Base-by-base conservation (phyloP, 2,113 vertebrate species). In the Cranoglanis bouderius region DNA sequence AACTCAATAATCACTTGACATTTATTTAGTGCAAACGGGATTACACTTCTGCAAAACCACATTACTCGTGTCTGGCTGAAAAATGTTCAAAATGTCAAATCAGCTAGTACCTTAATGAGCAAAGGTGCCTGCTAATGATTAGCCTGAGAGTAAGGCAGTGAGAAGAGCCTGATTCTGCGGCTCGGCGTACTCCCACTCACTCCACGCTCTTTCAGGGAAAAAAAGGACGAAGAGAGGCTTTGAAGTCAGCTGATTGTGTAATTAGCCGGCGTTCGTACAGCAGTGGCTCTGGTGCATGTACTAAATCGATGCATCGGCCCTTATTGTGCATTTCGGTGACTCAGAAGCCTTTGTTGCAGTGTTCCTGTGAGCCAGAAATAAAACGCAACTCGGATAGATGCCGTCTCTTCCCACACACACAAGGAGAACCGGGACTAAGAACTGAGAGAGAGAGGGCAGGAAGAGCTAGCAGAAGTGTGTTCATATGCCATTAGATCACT, bases 351-450 rank as follows among this genome's bases (percentile, higher is more conserved):
- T 89, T 91, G 90, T 90, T 91, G 80, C 84, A 88, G 87, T 80
- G 81, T 90, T 90, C 89, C 89, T 88, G 85, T 13, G 82, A 91
- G 85, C 85, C 87, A 90, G 87, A 90, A 91, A 91, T 89, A 90
- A 77, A 90, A 82, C 74, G 38, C 65, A 89, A 67, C 85, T 87
- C 88, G 85, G 90, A 87, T 91, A 87, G 89, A 91, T 87, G 81
- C 88, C 82, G 85, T 89, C 78, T 91, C 89, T 67, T 87, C 87
- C 90, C 75, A 89, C 88, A 59, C 88, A 63, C 61, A 70, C 49
- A n/a, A n/a, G 12, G 57, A 29, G 57, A 89, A 89, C 88, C 72
- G 85, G 53, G 81, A 70, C 72, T 59, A 38, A 82, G 90, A 84
- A 63, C 65, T 29, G 78, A 83, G 87, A 82, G 57, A 26, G n/a